Evolutionary conservation across 2,888 invertebrate genomes (phyloP), one percentile per base, ranked within the genome.

Genomic region (Stramonita haemastoma): DNA sequence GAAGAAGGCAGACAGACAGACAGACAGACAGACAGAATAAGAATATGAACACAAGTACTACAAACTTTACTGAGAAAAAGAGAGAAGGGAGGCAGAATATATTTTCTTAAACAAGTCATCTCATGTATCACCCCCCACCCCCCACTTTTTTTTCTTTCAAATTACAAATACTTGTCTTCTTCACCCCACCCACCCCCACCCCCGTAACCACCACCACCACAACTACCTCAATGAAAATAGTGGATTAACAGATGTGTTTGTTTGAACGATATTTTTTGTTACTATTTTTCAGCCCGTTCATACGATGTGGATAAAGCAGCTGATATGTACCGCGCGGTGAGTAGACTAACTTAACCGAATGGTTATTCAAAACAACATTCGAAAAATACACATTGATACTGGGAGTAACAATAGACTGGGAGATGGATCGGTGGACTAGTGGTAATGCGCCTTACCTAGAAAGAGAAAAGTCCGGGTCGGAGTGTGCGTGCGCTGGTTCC

Each of bases 251-350:
- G 60, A 60, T 15, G 13, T 60, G 60, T 60, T 60, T 60, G 60
- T 60, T 22, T 34, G 36, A n/a, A n/a, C 56, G 13, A 2, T 84
- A 26, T 57, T 8, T 5, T 1, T 26, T 4, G 11, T 46, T 8
- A 88, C 32, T 89, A 77, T 90, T 36, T 90, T 86, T 94, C 96
- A 98, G 98, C 98, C 8, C 97, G 98, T 94, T 97, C 97, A 96
- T 98, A 98, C 97, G 97, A 98, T 95, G 95, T 97, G 0, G 97
- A 97, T 86, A 98, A 98, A 32, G 98, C 99, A 0, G 98, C 98
- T 96, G 98, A 98, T 96, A 98, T 99, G 98, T 96, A 98, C 22
- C 96, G 98, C 96, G 97, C 98, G 94, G 98, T 98, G 96, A 97
- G 97, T 97, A 93, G 0, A 29, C 22, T 19, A 26, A 34, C n/a